Evolutionary conservation across 2,797 vertebrate genomes (phyloP), one percentile per base, ranked within the genome.

Genomic region (Karalla daura): DNA sequence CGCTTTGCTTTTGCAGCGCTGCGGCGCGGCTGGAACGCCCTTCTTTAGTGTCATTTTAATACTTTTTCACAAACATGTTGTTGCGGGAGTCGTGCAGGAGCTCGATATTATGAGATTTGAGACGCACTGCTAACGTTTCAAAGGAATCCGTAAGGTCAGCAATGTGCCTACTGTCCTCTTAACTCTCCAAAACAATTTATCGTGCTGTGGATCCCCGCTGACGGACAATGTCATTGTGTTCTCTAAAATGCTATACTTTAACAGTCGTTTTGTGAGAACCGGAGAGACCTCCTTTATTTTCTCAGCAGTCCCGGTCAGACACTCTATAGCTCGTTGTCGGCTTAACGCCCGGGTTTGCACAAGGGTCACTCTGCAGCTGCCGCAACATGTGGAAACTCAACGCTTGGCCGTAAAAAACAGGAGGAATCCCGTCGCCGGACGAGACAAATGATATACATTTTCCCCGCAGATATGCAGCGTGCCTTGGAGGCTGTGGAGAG

Each of bases 401-500:
- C 20, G 7, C 45, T 41, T 70, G 60, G 47, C 21, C 36, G n/a
- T n/a, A n/a, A n/a, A 54, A 40, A 44, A 20, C 12, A 1, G 9
- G 9, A 59, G 46, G 35, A 54, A 63, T 63, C 18, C 45, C 40
- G 33, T 50, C 62, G 56, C 52, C 17, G 27, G 53, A 35, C 70
- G 56, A 60, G 49, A 66, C 51, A 28, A 43, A 71, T 35, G 35
- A 61, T 37, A 23, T 55, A 47, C 14, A 43, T 23, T 84, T 20
- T 71, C 52, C 73, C 45, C 79, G 12, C 88, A 98, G 97, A 98
- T 86, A 94, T 93, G 37, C 93, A 92, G 81, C 85, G 89, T 81
- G 96, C 95, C 74, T 90, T 98, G 81, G 94, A 96, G 91, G 97
- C 97, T 35, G 94, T 96, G 84, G 96, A 96, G 71, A 94, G 97